phyloP scores from a whole-genome alignment of 2,113 vertebrate genomes.

The Chionis minor region DNA sequence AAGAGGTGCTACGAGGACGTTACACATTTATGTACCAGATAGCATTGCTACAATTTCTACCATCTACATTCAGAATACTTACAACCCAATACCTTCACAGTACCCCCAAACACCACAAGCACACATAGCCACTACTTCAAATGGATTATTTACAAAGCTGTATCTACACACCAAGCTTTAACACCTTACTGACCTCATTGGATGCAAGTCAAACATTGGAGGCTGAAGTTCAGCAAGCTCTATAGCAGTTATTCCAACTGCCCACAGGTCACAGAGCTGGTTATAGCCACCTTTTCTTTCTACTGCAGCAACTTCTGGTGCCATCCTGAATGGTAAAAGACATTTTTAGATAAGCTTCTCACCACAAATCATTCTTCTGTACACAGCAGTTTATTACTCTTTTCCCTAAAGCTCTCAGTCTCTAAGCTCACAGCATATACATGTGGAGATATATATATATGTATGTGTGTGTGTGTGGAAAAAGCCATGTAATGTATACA shows the following conservation, averaged over 20 bases:
- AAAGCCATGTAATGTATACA: not conserved
- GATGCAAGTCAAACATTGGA: conserved; percentile 97
- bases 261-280: conserved; percentile 98
- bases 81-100: not conserved
- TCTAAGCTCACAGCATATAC: not conserved
- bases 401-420: not conserved
- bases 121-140: not conserved
- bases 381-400: not conserved
- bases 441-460: accelerated
- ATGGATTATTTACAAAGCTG: not conserved
- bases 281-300: conserved; percentile 98
- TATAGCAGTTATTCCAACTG: conserved; percentile 97
- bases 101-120: not conserved
- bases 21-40: not conserved
- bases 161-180: not conserved
- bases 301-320: conserved; percentile 97
- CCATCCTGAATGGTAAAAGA: conserved; percentile 85
- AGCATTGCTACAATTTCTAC: not conserved
- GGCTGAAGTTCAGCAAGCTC: conserved; percentile 97
- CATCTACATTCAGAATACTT: not conserved
- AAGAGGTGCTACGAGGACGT: not conserved
- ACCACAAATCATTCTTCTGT: not conserved
- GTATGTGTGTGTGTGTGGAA: no score
- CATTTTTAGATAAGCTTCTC: not conserved
- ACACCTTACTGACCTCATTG: conserved; percentile 88